phyloP scores from a whole-genome alignment of 64 coral and sea anemone species.

The Montipora efflorescens region DNA sequence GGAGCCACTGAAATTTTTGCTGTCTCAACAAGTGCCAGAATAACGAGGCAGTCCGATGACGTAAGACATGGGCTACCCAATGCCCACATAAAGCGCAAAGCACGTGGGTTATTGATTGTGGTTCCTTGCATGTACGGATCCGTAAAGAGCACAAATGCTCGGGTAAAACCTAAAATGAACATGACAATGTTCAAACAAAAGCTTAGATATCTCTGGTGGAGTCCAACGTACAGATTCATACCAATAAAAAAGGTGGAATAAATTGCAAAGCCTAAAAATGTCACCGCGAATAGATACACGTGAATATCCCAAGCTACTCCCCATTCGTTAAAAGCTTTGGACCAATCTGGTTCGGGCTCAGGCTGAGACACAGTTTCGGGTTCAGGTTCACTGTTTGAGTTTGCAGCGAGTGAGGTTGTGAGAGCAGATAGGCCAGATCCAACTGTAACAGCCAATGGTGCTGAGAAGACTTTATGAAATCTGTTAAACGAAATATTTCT shows the following conservation, averaged over 20 bases:
- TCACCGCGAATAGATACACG: constrained; percentile 18
- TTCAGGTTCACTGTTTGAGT: neutral
- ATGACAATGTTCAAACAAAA: constrained; percentile 46
- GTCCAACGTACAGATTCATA: neutral
- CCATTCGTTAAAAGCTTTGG: constrained; percentile 40
- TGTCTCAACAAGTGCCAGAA: constrained; percentile 31
- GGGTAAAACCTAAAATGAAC: constrained; percentile 39
- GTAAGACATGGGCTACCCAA: constrained; percentile 42
- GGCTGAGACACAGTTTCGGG: neutral
- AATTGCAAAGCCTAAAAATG: constrained; percentile 38
- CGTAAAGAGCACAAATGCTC: constrained; percentile 61
- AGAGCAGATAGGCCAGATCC: neutral
- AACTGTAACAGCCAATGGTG: neutral
- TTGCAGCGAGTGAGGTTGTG: constrained; percentile 25
- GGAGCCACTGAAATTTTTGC: constrained; percentile 20
- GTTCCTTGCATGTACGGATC: constrained; percentile 72
- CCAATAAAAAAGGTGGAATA: neutral
- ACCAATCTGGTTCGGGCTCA: constrained; percentile 62
- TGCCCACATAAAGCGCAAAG: constrained; percentile 49
- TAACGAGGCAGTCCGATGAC: constrained; percentile 46
- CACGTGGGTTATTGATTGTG: neutral
- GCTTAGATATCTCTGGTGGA: constrained; percentile 10
- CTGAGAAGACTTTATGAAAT: neutral
- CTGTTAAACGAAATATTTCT: neutral
- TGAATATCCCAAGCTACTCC: constrained; percentile 63